Conservation (phyloP, 1,140 invertebrate genomes). For the Procambarus virginalis region DNA sequence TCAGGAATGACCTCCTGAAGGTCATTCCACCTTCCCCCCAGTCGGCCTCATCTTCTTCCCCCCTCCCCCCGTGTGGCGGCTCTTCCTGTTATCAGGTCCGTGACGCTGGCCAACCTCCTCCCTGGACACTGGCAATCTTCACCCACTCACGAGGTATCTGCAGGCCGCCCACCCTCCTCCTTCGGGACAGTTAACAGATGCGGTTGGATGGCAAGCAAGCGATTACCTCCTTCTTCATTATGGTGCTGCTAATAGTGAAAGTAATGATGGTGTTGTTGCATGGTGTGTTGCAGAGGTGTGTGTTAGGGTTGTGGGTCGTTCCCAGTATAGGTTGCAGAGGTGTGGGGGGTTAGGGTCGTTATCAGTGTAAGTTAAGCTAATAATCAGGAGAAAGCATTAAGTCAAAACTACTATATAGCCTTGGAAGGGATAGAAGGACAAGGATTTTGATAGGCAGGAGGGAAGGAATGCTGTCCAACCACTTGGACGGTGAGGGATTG, state of each 20-base stretch:
- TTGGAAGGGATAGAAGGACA: no score
- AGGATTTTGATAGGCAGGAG: no score
- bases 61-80: background rate
- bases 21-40: background rate
- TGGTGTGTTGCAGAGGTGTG: background rate
- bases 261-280: background rate
- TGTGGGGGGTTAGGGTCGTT: no score
- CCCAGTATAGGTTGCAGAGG: no score
- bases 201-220: background rate
- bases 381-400: no score
- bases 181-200: background rate
- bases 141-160: background rate
- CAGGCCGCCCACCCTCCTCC: background rate
- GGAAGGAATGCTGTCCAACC: no score
- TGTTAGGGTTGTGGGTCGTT: no score
- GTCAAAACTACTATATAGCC: no score
- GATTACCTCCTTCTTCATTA: background rate
- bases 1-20: background rate
- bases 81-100: background rate
- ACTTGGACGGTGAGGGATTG: no score
- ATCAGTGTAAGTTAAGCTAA: no score
- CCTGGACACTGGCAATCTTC: background rate
- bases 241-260: background rate
- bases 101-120: background rate
- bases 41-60: background rate